Percentiles rank a stretch among this genome's conserved stretches.
phyloP scores from a whole-genome alignment of 2,888 invertebrate genomes.

The Litoditis marina region DNA sequence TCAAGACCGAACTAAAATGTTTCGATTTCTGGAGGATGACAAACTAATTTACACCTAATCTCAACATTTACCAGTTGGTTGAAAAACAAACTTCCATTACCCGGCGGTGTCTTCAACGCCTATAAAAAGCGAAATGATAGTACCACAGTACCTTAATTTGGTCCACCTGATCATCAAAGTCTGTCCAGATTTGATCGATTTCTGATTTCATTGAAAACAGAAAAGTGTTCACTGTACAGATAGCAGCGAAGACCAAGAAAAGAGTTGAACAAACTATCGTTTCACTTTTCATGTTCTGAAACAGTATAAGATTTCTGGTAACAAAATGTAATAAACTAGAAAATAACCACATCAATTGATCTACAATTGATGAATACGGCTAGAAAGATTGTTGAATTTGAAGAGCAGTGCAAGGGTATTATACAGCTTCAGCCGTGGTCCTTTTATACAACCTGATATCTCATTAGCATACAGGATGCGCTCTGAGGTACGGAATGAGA shows the following conservation, averaged over 20 bases:
- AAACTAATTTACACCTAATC: no score
- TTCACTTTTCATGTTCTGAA: no score
- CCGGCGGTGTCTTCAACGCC: no score
- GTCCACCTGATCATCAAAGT: background rate
- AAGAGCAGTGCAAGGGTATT: background rate
- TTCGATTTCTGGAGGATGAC: background rate
- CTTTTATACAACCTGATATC: conserved; percentile 7
- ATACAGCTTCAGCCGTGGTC: background rate
- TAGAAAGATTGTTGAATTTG: conserved; percentile 1
- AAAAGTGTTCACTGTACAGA: no score
- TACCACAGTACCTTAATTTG: background rate
- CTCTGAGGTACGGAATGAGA: no score
- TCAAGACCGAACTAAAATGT: background rate
- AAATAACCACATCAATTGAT: background rate
- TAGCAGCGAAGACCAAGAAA: no score
- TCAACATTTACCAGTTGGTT: no score
- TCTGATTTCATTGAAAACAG: background rate
- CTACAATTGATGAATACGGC: background rate
- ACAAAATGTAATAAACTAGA: background rate
- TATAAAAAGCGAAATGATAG: background rate
- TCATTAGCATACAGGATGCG: conserved; percentile 1
- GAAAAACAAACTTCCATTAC: no score
- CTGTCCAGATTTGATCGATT: background rate
- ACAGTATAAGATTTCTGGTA: no score
- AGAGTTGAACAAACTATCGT: no score